These are phyloP conservation scores for Phasia obesa DNA, from an alignment of 2,888 invertebrate species.

Conservation along the genomic window DNA sequence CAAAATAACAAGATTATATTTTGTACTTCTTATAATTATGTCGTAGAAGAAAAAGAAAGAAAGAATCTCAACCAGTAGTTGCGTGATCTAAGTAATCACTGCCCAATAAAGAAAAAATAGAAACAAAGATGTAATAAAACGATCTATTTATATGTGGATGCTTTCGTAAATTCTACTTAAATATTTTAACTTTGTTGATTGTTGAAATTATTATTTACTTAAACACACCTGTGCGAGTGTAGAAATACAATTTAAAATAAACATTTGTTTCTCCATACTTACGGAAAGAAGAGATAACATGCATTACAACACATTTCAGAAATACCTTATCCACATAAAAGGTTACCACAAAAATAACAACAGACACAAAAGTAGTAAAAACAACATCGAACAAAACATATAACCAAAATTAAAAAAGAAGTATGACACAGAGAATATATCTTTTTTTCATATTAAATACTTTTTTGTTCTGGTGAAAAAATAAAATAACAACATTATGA, in stretches of 20 bases:
- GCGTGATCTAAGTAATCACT: too few species aligned
- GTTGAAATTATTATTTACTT: slow-evolving; percentile 14
- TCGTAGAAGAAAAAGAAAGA: too few species aligned
- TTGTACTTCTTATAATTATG: too few species aligned
- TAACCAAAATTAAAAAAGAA: slow-evolving; percentile 1
- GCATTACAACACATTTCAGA: slow-evolving; percentile 24
- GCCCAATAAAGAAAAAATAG: too few species aligned
- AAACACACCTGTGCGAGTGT: neutral
- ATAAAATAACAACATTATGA: slow-evolving; percentile 35
- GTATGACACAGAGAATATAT: neutral
- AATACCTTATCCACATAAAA: slow-evolving; percentile 28
- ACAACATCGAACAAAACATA: slow-evolving; percentile 38
- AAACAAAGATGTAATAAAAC: neutral
- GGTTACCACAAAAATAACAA: slow-evolving; percentile 57
- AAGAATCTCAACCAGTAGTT: too few species aligned
- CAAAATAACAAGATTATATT: too few species aligned
- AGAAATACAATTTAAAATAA: slow-evolving; percentile 51
- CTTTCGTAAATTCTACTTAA: neutral
- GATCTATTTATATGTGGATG: neutral
- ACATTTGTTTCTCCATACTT: slow-evolving; percentile 44
- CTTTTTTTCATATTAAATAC: slow-evolving; percentile 20
- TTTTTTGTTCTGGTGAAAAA: slow-evolving; percentile 2
- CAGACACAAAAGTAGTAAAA: slow-evolving; percentile 14
- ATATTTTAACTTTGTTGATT: slow-evolving; percentile 1
- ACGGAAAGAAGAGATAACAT: neutral